These are phyloP conservation scores for Idaea aversata DNA, from an alignment of 2,888 invertebrate genomes.

Conservation along the genomic window DNA sequence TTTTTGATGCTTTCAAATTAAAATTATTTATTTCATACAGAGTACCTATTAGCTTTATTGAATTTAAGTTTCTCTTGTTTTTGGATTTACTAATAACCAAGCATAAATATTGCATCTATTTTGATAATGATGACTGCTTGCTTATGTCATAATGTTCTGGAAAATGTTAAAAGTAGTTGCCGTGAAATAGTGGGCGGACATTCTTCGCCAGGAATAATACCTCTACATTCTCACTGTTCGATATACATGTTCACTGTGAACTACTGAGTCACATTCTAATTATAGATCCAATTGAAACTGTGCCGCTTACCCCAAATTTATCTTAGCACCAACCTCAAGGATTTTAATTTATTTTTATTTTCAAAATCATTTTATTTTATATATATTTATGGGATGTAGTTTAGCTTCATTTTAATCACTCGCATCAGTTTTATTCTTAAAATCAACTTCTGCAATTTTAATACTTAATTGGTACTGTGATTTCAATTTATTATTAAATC, in stretches of 20 bases:
- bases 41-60: neutral
- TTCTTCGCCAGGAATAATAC: constrained; percentile 67
- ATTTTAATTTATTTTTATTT: constrained; percentile 10
- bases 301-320: constrained; percentile 63
- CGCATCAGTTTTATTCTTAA: neutral
- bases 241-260: constrained; percentile 48
- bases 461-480: neutral
- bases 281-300: constrained; percentile 60
- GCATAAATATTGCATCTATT: constrained; percentile 2
- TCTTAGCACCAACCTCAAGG: constrained; percentile 30
- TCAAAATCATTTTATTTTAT: constrained; percentile 3
- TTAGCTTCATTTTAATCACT: neutral
- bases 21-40: too few relatives aligned
- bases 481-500: constrained; percentile 7
- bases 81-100: neutral
- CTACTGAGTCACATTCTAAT: constrained; percentile 70
- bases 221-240: constrained; percentile 48
- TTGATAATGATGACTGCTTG: neutral
- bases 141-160: constrained; percentile 31
- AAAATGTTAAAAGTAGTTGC: constrained; percentile 28
- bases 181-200: constrained; percentile 52
- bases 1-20: too few relatives aligned
- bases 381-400: constrained; percentile 5
- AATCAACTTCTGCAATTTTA: neutral
- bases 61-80: neutral